Evolutionary conservation across 1,140 invertebrate genomes (phyloP).

Genomic region (Ostrea denselamellosa): DNA sequence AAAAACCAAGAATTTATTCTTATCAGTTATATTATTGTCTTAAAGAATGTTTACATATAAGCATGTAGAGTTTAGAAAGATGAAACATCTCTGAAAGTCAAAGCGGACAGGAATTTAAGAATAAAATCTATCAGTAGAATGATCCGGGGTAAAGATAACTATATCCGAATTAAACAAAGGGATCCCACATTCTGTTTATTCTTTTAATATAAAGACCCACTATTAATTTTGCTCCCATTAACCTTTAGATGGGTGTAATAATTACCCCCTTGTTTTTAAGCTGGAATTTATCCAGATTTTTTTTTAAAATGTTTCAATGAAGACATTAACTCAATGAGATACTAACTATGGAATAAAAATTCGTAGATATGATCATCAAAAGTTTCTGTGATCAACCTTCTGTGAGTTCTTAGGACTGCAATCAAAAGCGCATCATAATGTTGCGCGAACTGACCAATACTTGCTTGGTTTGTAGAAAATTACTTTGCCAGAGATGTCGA

Average conservation of each 20-base stretch:
- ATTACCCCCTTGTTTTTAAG: neutral
- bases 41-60: too few species aligned
- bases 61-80: too few species aligned
- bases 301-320: conserved; percentile 22
- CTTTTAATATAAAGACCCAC: neutral
- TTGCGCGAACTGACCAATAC: neutral
- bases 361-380: neutral
- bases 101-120: too few species aligned
- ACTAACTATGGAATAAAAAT: conserved; percentile 1
- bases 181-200: neutral
- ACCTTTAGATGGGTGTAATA: neutral
- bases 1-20: too few species aligned
- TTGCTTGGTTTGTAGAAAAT: neutral
- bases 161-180: neutral
- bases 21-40: too few species aligned
- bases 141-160: neutral
- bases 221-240: conserved; percentile 12
- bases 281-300: conserved; percentile 2
- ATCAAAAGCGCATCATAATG: neutral
- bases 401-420: neutral
- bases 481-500: neutral
- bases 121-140: neutral
- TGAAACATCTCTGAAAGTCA: too few species aligned
- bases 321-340: neutral
- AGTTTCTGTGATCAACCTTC: neutral